phyloP scores from a whole-genome alignment of 2,888 invertebrate genomes.

The Andrena minutula region DNA sequence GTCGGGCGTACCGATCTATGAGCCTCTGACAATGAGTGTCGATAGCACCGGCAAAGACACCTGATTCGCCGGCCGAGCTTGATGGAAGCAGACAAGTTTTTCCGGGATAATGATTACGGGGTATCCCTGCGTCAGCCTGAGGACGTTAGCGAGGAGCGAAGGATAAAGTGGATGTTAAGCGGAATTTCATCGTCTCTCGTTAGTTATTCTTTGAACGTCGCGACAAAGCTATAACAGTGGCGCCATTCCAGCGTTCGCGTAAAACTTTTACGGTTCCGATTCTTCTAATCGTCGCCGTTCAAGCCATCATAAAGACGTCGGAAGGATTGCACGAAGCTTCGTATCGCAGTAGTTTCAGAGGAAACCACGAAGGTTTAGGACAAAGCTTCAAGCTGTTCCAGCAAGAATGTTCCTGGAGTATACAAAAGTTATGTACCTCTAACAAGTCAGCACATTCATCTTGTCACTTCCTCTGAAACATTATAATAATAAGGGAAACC shows the following conservation, averaged over 20 bases:
- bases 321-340: neutral
- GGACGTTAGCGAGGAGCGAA: neutral
- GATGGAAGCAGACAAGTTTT: constrained; percentile 41
- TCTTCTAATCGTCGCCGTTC: constrained; percentile 38
- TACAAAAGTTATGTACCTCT: too few species aligned
- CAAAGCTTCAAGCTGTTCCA: neutral
- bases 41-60: constrained; percentile 41
- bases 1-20: constrained; percentile 66
- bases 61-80: constrained; percentile 25
- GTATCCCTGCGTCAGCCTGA: neutral
- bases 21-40: constrained; percentile 42
- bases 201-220: constrained; percentile 17
- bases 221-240: constrained; percentile 7
- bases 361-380: neutral
- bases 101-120: constrained; percentile 27
- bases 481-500: too few species aligned
- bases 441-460: too few species aligned
- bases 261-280: constrained; percentile 43
- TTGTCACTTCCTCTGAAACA: too few species aligned
- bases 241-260: constrained; percentile 14
- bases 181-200: constrained; percentile 19
- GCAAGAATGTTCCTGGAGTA: too few species aligned
- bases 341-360: neutral
- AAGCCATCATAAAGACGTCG: constrained; percentile 22
- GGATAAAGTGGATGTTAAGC: constrained; percentile 4